Percentiles rank a stretch among this genome's conserved stretches.
Conservation (phyloP, 2,888 invertebrate species). For the Scaptomyza flava region DNA sequence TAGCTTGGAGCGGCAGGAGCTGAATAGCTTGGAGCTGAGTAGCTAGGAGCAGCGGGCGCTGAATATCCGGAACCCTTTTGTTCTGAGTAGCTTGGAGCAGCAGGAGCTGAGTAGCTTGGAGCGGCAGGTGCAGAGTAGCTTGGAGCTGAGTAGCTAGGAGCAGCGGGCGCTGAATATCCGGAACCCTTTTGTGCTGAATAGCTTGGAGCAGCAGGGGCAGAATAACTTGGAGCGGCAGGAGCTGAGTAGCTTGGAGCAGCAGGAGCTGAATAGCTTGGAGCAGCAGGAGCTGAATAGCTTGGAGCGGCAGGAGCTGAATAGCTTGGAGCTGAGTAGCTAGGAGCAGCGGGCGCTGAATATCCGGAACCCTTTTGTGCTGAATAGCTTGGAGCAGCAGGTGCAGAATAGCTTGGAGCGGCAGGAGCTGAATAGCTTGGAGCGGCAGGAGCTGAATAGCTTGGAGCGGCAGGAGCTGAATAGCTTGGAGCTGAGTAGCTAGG, state of each 20-base stretch:
- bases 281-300: slow-evolving; percentile 28
- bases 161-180: background rate
- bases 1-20: slow-evolving; percentile 3
- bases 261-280: slow-evolving; percentile 24
- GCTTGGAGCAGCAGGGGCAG: slow-evolving; percentile 24
- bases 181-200: slow-evolving; percentile 20
- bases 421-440: slow-evolving; percentile 41
- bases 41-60: slow-evolving; percentile 10
- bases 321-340: slow-evolving; percentile 17
- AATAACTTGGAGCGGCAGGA: slow-evolving; percentile 13
- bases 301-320: slow-evolving; percentile 27
- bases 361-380: too few relatives aligned
- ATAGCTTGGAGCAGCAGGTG: slow-evolving; percentile 3
- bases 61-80: too few relatives aligned
- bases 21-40: slow-evolving; percentile 22
- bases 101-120: slow-evolving; percentile 20
- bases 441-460: slow-evolving; percentile 13
- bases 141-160: slow-evolving; percentile 23
- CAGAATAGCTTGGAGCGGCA: slow-evolving; percentile 17
- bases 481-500: slow-evolving; percentile 30
- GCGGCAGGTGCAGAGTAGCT: slow-evolving; percentile 18
- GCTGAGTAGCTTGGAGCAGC: slow-evolving; percentile 20
- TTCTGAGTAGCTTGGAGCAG: slow-evolving; percentile 12
- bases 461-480: slow-evolving; percentile 37
- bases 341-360: slow-evolving; percentile 14